A percentile compares a stretch with the other conserved stretches of the same genome.
These are phyloP conservation scores for Sakesphorus luctuosus DNA, from an alignment of 2,113 vertebrate genomes.

Conservation along the genomic window DNA sequence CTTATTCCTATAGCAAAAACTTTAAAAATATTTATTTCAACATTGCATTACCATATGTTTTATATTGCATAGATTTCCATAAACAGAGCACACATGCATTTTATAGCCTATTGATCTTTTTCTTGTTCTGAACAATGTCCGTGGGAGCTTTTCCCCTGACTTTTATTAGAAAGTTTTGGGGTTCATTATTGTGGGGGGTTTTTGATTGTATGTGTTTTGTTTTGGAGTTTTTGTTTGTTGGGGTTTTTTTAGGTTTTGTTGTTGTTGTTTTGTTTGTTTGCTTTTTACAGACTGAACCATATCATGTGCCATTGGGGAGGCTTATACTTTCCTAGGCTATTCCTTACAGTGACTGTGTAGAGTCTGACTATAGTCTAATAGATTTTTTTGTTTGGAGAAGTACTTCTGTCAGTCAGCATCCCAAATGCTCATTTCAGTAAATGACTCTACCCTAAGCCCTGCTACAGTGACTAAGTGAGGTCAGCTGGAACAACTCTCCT, in stretches of 20 bases:
- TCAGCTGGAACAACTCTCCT: background rate
- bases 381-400: background rate
- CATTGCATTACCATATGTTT: conserved; percentile 25
- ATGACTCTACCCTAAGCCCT: background rate
- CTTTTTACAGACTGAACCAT: background rate
- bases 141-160: background rate
- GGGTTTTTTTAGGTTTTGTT: background rate
- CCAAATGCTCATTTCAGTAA: accelerated
- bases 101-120: conserved; percentile 30
- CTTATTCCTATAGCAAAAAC: conserved; percentile 23
- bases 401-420: background rate
- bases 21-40: conserved; percentile 8
- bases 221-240: background rate
- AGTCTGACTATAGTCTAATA: background rate
- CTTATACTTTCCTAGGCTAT: background rate
- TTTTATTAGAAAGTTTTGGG: background rate
- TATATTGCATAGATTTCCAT: conserved; percentile 19
- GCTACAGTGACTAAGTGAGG: background rate
- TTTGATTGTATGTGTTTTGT: too few species aligned
- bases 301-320: background rate
- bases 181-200: background rate
- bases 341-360: background rate
- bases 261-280: background rate
- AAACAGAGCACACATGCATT: background rate
- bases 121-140: background rate